Base-by-base conservation (phyloP, 2,113 vertebrate species). In the Tachycineta bicolor region DNA sequence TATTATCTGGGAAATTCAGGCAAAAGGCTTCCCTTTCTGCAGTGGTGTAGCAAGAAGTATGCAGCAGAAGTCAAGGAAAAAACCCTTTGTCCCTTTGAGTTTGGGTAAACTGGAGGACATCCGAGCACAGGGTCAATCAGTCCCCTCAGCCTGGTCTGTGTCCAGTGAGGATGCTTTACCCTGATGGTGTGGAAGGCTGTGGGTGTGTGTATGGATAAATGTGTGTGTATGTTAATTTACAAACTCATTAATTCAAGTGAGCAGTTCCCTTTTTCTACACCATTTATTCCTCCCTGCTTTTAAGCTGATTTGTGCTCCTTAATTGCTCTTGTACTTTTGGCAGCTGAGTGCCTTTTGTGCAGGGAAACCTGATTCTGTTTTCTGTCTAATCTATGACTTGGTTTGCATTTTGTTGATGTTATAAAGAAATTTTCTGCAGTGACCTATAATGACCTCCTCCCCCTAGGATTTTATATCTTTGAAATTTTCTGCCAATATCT, bases 261-360 rank as follows among this genome's bases (percentile, higher is more conserved):
- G 85, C 63, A 62, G 77, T 94, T 90, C 55, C 73, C 52, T 87
- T 94, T 89, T 90, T 90, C 83, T 85, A 50, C 62, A 79, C 67
- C 55, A 47, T 96, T 97, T 96, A 83, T 85, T 93, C 71, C 43
- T 83, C 71, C 85, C 74, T 89, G 79, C 75, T 92, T 96, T 96
- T 94, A 96, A 95, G 94, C 87, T 97, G 94, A 90, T 95, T 97
- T 95, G 92, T 87, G 83, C 56, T 89, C 65, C 80, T 93, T 97
- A 95, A 96, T 97, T 96, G 78, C 93, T 95, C 76, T 94, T 96
- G 85, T 92, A 69, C 87, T 97, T 96, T 96, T 96, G 94, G 80
- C 94, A 94, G 92, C 82, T 92, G 85, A 90, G 37, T 83, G 56
- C 82, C 80, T 94, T 96, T 97, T 96, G 87, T 95, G 56, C 47